Conservation (phyloP, 2,888 invertebrate species). For the Heliconius hortense region DNA sequence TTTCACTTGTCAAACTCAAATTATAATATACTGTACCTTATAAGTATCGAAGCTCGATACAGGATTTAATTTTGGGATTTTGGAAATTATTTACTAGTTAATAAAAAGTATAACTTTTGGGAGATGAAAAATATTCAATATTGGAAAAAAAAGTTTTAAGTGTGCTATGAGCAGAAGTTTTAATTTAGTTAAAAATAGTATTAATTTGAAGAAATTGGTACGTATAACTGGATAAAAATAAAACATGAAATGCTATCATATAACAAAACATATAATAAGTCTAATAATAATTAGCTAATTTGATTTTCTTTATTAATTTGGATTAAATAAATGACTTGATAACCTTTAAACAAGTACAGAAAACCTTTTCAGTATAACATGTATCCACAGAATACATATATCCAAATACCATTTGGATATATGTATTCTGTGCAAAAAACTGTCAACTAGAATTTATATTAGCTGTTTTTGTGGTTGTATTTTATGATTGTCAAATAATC, state of each 20-base stretch:
- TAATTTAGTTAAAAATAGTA: neutral
- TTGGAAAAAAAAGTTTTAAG: too few relatives aligned
- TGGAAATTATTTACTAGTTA: neutral
- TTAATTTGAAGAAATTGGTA: neutral
- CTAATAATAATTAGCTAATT: too few relatives aligned
- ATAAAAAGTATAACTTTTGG: neutral
- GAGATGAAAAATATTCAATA: too few relatives aligned
- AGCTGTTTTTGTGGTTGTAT: neutral
- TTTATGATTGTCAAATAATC: constrained; percentile 3
- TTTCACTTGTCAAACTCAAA: too few relatives aligned
- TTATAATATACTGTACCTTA: too few relatives aligned
- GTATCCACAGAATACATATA: too few relatives aligned
- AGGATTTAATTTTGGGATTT: neutral
- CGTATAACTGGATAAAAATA: neutral
- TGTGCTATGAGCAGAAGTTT: too few relatives aligned
- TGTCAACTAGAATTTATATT: neutral
- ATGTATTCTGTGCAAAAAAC: too few relatives aligned
- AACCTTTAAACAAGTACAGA: neutral
- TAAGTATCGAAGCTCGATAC: neutral
- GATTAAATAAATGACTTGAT: neutral
- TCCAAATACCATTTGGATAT: too few relatives aligned
- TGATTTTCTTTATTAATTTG: neutral
- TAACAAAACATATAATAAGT: too few relatives aligned
- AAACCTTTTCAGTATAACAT: too few relatives aligned
- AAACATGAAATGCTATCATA: neutral